These are phyloP conservation scores for Thomomys bottae DNA, from an alignment of 2,113 vertebrate genomes.

Conservation along the genomic window DNA sequence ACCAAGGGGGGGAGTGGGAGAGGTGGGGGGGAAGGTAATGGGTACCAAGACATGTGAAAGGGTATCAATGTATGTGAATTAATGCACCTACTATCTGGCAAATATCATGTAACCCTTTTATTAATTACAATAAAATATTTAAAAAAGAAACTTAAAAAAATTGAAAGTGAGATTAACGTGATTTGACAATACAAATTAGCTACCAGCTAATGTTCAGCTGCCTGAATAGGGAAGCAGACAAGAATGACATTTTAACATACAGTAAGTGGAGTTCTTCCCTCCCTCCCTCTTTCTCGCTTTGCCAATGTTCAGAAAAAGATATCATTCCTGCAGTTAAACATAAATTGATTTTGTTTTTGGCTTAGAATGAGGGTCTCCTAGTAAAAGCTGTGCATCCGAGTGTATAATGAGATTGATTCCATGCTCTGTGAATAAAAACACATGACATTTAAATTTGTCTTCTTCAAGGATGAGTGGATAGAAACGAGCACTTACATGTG, in stretches of 20 bases:
- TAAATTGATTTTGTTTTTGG: conserved; percentile 81
- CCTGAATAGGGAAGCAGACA: conserved; percentile 33
- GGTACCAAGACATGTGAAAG: no score
- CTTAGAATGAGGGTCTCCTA: conserved; percentile 63
- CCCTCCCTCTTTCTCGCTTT: conserved; percentile 37
- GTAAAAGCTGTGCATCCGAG: conserved; percentile 70
- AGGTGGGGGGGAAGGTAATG: no score
- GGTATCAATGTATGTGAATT: no score
- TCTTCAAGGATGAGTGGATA: conserved; percentile 64
- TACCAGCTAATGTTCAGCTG: not conserved
- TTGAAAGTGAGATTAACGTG: conserved; percentile 63
- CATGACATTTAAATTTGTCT: conserved; percentile 71
- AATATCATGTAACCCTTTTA: no score
- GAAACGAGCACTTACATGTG: conserved; percentile 50
- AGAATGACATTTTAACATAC: not conserved
- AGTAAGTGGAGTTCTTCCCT: not conserved
- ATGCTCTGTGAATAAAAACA: conserved; percentile 77
- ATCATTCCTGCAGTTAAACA: conserved; percentile 67
- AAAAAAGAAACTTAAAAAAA: conserved; percentile 53
- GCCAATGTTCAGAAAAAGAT: conserved; percentile 58
- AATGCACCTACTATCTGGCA: no score
- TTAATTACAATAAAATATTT: no score
- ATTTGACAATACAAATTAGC: conserved; percentile 69
- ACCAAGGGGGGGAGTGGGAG: no score
- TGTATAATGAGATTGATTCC: conserved; percentile 81